These are phyloP conservation scores for Plagodis dolabraria DNA, from an alignment of 2,888 invertebrate species.

Conservation along the genomic window DNA sequence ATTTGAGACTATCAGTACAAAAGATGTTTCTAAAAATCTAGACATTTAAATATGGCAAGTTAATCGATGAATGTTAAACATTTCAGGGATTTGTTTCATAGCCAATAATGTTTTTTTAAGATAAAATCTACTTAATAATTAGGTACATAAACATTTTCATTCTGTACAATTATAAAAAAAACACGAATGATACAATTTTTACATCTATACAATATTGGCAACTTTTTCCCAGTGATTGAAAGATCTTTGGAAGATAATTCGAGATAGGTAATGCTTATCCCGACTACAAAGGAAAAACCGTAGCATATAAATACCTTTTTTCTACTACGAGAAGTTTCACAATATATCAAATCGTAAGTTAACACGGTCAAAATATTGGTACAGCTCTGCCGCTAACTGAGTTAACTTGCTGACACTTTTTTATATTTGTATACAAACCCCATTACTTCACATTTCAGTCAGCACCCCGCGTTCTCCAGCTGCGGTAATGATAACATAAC, in stretches of 20 bases:
- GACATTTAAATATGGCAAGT: constrained; percentile 29
- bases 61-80: constrained; percentile 14
- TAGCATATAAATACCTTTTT: too few species aligned
- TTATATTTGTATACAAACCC: too few species aligned
- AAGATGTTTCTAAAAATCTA: constrained; percentile 14
- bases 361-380: too few species aligned
- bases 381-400: too few species aligned
- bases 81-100: constrained; percentile 37
- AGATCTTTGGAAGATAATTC: constrained; percentile 61
- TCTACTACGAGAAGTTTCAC: too few species aligned
- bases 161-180: constrained; percentile 50
- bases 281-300: too few species aligned
- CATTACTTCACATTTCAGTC: too few species aligned
- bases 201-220: constrained; percentile 65
- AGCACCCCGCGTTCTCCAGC: too few species aligned
- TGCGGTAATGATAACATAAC: too few species aligned
- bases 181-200: constrained; percentile 45
- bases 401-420: too few species aligned
- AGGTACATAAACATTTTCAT: constrained; percentile 22
- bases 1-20: constrained; percentile 21
- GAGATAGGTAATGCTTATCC: constrained; percentile 23
- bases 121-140: constrained; percentile 22
- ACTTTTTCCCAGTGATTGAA: constrained; percentile 48
- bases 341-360: too few species aligned
- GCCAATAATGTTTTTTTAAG: constrained; percentile 36